phyloP scores from a whole-genome alignment of 92 coral and sea anemone species.

The Siderastrea siderea region DNA sequence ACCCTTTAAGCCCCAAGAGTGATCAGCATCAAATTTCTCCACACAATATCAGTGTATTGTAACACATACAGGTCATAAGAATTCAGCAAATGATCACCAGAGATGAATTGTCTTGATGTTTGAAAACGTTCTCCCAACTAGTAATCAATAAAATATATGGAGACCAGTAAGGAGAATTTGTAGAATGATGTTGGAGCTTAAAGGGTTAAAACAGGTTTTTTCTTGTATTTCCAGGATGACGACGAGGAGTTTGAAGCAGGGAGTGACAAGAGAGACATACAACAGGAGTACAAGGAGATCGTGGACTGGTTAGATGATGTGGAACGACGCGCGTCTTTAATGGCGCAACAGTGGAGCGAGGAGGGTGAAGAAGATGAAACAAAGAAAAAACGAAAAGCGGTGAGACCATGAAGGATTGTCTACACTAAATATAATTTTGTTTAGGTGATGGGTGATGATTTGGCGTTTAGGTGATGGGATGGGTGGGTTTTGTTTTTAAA shows the following conservation, averaged over 20 bases:
- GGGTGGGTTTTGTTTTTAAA: neutral
- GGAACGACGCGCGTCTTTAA: slow-evolving; percentile 69
- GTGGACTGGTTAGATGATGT: slow-evolving; percentile 79
- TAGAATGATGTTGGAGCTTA: too few species aligned
- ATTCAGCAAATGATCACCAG: too few species aligned
- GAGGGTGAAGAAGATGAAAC: slow-evolving; percentile 72
- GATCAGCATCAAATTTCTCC: too few species aligned
- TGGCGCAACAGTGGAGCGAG: slow-evolving; percentile 86
- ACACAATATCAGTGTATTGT: too few species aligned
- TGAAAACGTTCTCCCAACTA: too few species aligned
- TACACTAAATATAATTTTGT: neutral
- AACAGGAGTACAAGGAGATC: slow-evolving; percentile 50
- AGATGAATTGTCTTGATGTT: too few species aligned
- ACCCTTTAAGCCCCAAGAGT: too few species aligned
- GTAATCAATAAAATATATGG: too few species aligned
- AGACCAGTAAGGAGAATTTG: too few species aligned
- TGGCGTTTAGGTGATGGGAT: neutral
- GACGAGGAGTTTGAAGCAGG: slow-evolving; percentile 53
- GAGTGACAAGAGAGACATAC: slow-evolving; percentile 40
- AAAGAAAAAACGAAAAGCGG: slow-evolving; percentile 57
- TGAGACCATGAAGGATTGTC: slow-evolving; percentile 17
- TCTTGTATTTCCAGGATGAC: slow-evolving; percentile 47
- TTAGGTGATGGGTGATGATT: neutral
- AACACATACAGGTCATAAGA: too few species aligned
- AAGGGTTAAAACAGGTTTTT: neutral